Conservation (phyloP, 2,888 invertebrate genomes). For the Coenonympha glycerion region DNA sequence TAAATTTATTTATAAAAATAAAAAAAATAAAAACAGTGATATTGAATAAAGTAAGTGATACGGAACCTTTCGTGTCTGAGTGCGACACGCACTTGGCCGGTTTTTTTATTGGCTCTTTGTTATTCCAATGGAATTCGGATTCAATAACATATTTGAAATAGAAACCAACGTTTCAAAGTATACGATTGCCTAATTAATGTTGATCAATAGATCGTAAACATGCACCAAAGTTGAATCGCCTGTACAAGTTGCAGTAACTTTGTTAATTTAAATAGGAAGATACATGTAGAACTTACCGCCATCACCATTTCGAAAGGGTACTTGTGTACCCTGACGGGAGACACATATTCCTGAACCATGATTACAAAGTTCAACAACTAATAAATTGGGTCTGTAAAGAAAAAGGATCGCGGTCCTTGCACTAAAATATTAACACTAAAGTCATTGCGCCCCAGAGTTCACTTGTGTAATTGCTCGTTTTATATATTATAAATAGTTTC, state of each 20-base stretch:
- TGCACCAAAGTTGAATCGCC: not conserved
- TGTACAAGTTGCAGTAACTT: not conserved
- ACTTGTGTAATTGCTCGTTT: conserved; percentile 16
- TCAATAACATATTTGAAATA: too few relatives aligned
- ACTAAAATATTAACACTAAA: conserved; percentile 48
- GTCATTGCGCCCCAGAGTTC: conserved; percentile 46
- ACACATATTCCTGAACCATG: conserved; percentile 98
- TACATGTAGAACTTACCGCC: conserved; percentile 94
- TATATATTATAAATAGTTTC: conserved; percentile 29
- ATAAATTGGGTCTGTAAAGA: conserved; percentile 24
- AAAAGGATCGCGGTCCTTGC: conserved; percentile 48
- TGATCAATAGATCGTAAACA: conserved; percentile 3
- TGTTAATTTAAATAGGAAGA: not conserved
- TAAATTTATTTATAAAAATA: too few relatives aligned
- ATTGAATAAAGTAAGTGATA: too few relatives aligned
- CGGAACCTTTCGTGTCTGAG: too few relatives aligned
- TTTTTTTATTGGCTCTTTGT: not conserved
- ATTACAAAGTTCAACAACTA: conserved; percentile 48
- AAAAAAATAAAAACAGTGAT: too few relatives aligned
- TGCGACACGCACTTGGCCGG: too few relatives aligned
- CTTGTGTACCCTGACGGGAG: conserved; percentile 96
- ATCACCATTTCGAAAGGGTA: conserved; percentile 96
- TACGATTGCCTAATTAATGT: not conserved
- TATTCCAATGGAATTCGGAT: not conserved
- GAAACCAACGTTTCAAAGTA: not conserved